Base-by-base conservation (phyloP, 2,888 invertebrate genomes). In the Tinea pellionella region DNA sequence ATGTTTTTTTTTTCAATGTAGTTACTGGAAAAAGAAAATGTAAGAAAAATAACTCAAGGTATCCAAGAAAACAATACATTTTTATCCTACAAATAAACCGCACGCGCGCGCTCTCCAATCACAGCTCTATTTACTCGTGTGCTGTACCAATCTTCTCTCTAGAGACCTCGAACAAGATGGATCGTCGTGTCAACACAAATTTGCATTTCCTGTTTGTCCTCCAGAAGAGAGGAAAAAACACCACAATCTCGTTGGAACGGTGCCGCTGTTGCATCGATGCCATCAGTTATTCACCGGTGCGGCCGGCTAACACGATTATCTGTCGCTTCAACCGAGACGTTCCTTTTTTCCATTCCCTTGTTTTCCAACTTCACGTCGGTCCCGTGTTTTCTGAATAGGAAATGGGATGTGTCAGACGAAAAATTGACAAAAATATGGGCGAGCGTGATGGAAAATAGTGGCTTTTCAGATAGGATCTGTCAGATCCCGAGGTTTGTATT, bases 201-300 rank as follows among this genome's bases (percentile, higher is more conserved):
- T 86, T 87, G 87, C 87, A 87, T 87, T 82, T 80, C 78, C 83
- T 87, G 86, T 87, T 86, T 86, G 82, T 87, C 83, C 83, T 83
- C 72, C 68, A 70, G 72, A 73, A 76, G 77, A 76, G 75, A 70
- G 77, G 81, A 80, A 84, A 82, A 84, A 85, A 85, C 82, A 83
- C 74, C 80, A 80, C 86, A 83, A 86, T 87, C 85, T 81, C 84
- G 81, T 83, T 73, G 78, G 78, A 81, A 83, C 83, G 80, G 74
- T 78, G 76, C 72, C 15, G 57, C 57, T 19, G 43, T 15, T 13
- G 37, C 61, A 32, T 16, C 55, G 59, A 16, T 24, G 47, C 76
- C 86, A 83, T 83, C 84, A 80, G 80, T 84, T 83, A 85, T 80
- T 80, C 83, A 79, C 75, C 78, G 69, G 75, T 74, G 78, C 79